Conservation (phyloP, 1,140 invertebrate species). For the Drosophila melanica region DNA sequence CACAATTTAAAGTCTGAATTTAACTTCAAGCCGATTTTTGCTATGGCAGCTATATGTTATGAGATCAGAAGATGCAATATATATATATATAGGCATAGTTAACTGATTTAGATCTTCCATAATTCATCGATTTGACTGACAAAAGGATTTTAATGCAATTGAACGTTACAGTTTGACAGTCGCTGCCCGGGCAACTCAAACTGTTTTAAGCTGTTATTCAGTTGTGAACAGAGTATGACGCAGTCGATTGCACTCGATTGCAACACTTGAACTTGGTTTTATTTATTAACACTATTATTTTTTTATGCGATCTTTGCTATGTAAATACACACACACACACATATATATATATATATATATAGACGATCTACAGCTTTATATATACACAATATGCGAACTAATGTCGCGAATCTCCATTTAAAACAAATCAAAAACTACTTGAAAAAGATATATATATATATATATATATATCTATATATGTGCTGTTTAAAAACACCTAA, state of each 20-base stretch:
- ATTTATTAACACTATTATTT: conserved; percentile 3
- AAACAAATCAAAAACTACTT: background rate
- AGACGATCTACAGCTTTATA: conserved; percentile 1
- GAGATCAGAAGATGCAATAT: background rate
- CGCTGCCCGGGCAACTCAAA: too few relatives aligned
- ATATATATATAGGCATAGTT: too few relatives aligned
- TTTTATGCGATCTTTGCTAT: conserved; percentile 24
- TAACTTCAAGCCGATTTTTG: too few relatives aligned
- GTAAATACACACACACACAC: conserved; percentile 22
- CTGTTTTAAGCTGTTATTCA: too few relatives aligned
- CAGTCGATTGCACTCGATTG: too few relatives aligned
- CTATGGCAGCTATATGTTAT: background rate
- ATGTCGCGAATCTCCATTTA: conserved; percentile 16
- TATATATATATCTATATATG: conserved; percentile 11
- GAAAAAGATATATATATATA: background rate
- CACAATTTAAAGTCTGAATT: too few relatives aligned
- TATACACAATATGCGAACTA: background rate
- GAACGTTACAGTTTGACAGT: too few relatives aligned
- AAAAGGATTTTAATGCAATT: too few relatives aligned
- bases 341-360: conserved; percentile 7
- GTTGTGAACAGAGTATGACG: too few relatives aligned
- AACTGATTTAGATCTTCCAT: too few relatives aligned
- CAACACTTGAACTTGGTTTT: too few relatives aligned
- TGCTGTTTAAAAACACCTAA: conserved; percentile 25
- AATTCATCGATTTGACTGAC: too few relatives aligned